Evolutionary conservation across 2,888 invertebrate species (phyloP), one percentile per base, ranked within the genome.

Genomic region (Nomada lathburiana): DNA sequence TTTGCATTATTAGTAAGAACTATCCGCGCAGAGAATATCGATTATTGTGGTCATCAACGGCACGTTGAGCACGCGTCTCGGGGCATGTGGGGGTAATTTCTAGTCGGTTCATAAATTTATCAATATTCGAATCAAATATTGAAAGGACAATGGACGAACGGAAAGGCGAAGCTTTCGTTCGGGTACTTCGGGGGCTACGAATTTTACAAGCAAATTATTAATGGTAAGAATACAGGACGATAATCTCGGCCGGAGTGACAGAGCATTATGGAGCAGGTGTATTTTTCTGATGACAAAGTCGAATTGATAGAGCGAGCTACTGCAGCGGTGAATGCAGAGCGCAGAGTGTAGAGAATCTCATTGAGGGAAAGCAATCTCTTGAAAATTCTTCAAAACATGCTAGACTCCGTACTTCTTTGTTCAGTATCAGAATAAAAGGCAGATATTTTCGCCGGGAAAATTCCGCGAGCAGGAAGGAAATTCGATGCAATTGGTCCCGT

Each of bases 341-440:
- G 29, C 16, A 44, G 16, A 23, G 7, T 18, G 18, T 4, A 2
- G 18, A n/a, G 13, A 60, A 70, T n/a, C 10, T 71, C 13, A 23
- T 62, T 13, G 50, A 52, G 20, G 23, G 11, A 18, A 57, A 23
- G 23, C 71, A 71, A 62, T 52, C 63, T 71, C 7, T 9, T 36
- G 63, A 71, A 71, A 62, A 52, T 71, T 62, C 63, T 52, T 42
- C 63, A 4, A 36, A 42, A 52, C 53, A 23, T 11, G 20, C 47
- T 11, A 50, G 16, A 36, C 3, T 50, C n/a, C 4, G 23, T 55
- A 18, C 23, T 42, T 9, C 20, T 7, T 23, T 47, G 11, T 62
- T 63, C 18, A 0, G 9, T n/a, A 18, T n/a, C 50, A 23, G 36
- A 62, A 63, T 60, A 63, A 52, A 23, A 36, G 36, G 7, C 23